Base-by-base conservation (phyloP, 2,113 vertebrate species). In the Tragulus kanchil region DNA sequence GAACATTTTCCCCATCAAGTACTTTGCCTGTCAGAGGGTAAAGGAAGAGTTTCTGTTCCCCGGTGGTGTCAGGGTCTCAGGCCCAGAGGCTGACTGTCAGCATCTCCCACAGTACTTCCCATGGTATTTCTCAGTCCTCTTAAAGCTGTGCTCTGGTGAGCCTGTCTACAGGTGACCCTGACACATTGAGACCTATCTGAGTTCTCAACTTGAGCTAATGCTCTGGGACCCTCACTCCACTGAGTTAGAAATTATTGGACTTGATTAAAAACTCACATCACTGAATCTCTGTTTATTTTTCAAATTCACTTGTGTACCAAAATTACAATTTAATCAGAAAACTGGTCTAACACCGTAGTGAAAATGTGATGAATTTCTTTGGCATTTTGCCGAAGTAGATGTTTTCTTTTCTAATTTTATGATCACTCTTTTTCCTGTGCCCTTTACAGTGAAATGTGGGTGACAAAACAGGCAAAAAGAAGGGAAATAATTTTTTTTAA, bases 281-380 rank as follows among this genome's bases (percentile, higher is more conserved):
- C 28, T 95, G 91, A 93, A 90, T 94, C 64, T 83, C 84, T 45
- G 14, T 86, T 95, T 95, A 94, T 82, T 94, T 96, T 97, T 93
- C 54, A 92, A 90, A 86, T 85, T 89, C 64, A 67, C 71, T 95
- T 96, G 61, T 87, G 25, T 92, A 96, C 14, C 87, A 94, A 83
- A 83, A 87, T 26, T 84, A 67, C 45, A 88, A 77, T 95, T 97
- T 97, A 89, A 93, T 92, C 50, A 90, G 56, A 56, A 94, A 96
- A 85, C n/a, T 59, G 36, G 75, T 78, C 45, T 59, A 75, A 93
- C 88, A 36, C 31, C 8, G 52, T 90, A 84, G 67, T 93, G 87
- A 95, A 94, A 92, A 95, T 56, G 14, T 91, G 82, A 95, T 94
- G 94, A 82, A 95, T 96, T 93, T 96, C 65, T 95, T 88, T 42